Evolutionary conservation across 2,113 vertebrate species (phyloP), one percentile per base, ranked within the genome.

Genomic region (Pituophis catenifer): DNA sequence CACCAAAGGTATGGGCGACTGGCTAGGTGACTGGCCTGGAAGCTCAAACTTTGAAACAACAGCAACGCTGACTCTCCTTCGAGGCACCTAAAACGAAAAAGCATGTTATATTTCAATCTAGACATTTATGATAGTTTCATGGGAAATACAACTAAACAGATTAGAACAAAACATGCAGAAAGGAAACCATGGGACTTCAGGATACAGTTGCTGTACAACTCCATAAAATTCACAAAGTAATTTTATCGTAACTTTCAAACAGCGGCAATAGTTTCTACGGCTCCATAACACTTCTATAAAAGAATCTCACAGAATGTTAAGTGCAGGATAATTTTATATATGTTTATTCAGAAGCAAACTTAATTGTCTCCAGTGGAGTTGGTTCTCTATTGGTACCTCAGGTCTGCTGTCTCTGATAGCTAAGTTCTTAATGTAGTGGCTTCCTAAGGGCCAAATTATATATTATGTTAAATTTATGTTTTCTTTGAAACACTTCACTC

Each of bases 41-140:
- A 99, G 98, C 92, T 99, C 99, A 97, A 99, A 99, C 96, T 99
- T 99, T 8, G 99, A 99, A 94, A 99, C 99, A 92, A 99, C 99
- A 0, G 99, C 99, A 85, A 99, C 99, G 62, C 99, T 99, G 97
- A 99, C 99, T 96, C 99, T 98, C 23, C 99, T 98, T 57, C 99
- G 98, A 92, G 99, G 99, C 97, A 99, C 97, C 99, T 99, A 86
- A 62, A 75, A 95, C 52, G 95, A 96, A 92, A 93, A 92, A 62
- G 90, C 62, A 29, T 92, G 91, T 81, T 89, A 55, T 58, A 15
- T 90, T 33, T 91, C 0, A 44, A 26, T 50, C 87, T 54, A 57
- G 23, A 50, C 50, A 70, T 70, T 70, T 5, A 13, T 52, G 33
- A 57, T 89, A 50, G 1, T 52, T 75, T 38, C 65, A 57, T 38